Evolutionary conservation across 1,140 invertebrate genomes (phyloP).

Genomic region (Eulimnadia texana): DNA sequence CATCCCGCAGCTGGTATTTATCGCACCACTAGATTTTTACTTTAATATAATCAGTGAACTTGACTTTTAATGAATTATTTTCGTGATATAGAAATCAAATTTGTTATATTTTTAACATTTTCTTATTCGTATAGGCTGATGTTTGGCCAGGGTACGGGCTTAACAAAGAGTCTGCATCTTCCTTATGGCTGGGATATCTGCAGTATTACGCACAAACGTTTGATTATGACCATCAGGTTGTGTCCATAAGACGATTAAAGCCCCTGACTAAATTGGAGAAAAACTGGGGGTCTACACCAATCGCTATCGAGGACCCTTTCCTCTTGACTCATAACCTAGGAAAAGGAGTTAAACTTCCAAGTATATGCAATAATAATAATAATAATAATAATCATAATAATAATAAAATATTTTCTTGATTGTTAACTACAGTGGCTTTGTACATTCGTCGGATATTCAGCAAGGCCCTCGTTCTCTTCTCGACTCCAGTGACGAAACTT

Average conservation of each 20-base stretch:
- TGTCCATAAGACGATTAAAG: slow-evolving; percentile 36
- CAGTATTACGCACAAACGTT: slow-evolving; percentile 42
- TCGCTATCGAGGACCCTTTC: slow-evolving; percentile 50
- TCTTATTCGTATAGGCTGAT: slow-evolving; percentile 29
- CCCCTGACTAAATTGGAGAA: slow-evolving; percentile 39
- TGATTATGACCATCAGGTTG: slow-evolving; percentile 36
- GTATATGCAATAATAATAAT: background rate
- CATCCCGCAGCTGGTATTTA: slow-evolving; percentile 13
- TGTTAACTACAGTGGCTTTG: background rate
- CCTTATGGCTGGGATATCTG: slow-evolving; percentile 40
- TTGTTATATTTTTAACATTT: slow-evolving; percentile 23
- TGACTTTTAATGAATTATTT: background rate
- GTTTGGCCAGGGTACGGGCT: slow-evolving; percentile 33
- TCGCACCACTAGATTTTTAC: background rate
- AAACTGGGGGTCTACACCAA: slow-evolving; percentile 37
- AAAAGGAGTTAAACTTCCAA: slow-evolving; percentile 31
- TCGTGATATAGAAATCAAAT: background rate
- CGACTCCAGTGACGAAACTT: background rate
- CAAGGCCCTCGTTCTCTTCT: background rate
- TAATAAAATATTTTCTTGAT: background rate
- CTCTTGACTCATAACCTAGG: slow-evolving; percentile 43
- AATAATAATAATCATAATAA: background rate
- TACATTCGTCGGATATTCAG: slow-evolving; percentile 8
- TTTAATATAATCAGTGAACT: background rate
- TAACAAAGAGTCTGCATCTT: slow-evolving; percentile 35